Evolutionary conservation across 2,113 vertebrate species (phyloP).

Genomic region (Nycticorax nycticorax): DNA sequence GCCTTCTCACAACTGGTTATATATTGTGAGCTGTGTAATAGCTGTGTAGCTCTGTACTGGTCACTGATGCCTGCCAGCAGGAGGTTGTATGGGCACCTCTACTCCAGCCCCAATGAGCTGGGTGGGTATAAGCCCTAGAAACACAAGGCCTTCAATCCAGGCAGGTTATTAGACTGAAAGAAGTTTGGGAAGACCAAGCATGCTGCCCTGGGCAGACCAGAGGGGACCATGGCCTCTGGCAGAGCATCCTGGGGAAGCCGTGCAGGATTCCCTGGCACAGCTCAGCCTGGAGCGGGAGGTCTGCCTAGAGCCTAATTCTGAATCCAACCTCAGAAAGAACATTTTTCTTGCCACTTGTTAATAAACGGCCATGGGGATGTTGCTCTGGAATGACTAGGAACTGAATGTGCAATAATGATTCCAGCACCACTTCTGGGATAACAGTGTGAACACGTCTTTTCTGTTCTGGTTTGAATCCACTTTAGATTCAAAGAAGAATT

Average conservation of each 20-base stretch:
- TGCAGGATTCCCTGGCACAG: neutral
- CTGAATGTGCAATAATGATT: neutral
- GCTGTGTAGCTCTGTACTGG: neutral
- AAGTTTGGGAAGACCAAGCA: neutral
- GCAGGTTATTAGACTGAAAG: neutral
- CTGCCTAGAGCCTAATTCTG: neutral
- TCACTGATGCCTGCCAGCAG: neutral
- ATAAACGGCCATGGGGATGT: rapidly evolving
- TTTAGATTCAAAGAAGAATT: neutral
- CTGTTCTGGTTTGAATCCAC: neutral
- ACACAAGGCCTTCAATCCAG: neutral
- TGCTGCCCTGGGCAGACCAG: rapidly evolving
- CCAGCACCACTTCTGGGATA: neutral
- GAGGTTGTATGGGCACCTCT: neutral
- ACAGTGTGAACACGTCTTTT: neutral
- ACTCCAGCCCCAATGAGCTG: neutral
- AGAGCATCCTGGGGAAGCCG: neutral
- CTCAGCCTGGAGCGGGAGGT: neutral
- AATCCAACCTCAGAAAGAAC: neutral
- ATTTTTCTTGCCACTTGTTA: neutral
- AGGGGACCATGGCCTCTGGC: neutral
- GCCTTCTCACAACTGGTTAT: neutral
- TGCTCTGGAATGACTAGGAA: neutral
- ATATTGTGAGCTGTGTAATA: neutral
- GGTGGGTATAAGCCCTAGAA: neutral